These are phyloP conservation scores for Hirudinaria manillensis DNA, from an alignment of 2,888 invertebrate genomes.

Conservation along the genomic window DNA sequence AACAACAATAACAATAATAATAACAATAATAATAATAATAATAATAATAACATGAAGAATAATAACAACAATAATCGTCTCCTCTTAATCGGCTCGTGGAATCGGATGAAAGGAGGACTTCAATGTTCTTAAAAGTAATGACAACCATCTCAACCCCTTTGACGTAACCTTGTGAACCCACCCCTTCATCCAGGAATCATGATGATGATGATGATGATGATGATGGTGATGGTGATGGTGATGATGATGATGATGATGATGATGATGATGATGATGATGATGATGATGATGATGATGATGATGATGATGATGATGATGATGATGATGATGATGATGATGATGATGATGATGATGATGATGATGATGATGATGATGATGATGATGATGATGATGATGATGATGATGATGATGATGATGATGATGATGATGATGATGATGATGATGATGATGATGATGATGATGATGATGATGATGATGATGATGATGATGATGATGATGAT, in stretches of 20 bases:
- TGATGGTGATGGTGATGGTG: not conserved
- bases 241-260: not conserved
- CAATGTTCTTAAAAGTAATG: too few relatives aligned
- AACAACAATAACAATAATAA: too few relatives aligned
- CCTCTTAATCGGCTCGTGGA: too few relatives aligned
- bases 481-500: constrained; percentile 39
- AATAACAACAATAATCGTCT: too few relatives aligned
- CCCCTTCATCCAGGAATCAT: not conserved
- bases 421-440: constrained; percentile 39
- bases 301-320: constrained; percentile 4
- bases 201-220: not conserved
- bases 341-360: constrained; percentile 43
- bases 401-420: constrained; percentile 40
- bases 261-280: not conserved
- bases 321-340: constrained; percentile 40
- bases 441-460: constrained; percentile 39
- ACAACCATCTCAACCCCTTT: too few relatives aligned
- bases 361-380: constrained; percentile 43
- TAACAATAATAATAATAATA: too few relatives aligned
- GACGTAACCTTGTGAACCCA: too few relatives aligned
- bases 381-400: constrained; percentile 40
- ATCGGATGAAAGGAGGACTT: too few relatives aligned
- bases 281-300: not conserved
- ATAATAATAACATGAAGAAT: too few relatives aligned
- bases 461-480: constrained; percentile 40